Conservation (phyloP, 2,888 invertebrate species). For the Lycaena phlaeas region DNA sequence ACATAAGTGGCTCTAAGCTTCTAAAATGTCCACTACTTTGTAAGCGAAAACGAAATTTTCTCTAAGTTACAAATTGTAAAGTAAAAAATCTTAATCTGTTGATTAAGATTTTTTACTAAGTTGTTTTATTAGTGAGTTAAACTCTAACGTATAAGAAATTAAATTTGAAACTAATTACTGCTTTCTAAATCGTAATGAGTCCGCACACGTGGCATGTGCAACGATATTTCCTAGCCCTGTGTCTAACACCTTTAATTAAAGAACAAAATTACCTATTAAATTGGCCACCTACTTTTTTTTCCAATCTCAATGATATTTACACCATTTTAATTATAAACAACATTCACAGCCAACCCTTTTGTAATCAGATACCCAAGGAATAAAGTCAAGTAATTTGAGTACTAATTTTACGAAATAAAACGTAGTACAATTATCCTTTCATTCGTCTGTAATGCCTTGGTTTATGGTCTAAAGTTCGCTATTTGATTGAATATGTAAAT, state of each 20-base stretch:
- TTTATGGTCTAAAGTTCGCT: slow-evolving; percentile 10
- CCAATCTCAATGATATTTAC: slow-evolving; percentile 33
- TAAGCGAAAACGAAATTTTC: too few relatives aligned
- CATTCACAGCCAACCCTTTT: slow-evolving; percentile 27
- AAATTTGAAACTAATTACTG: too few relatives aligned
- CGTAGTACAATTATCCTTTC: slow-evolving; percentile 17
- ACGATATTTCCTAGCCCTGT: too few relatives aligned
- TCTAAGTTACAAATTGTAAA: too few relatives aligned
- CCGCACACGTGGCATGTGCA: too few relatives aligned
- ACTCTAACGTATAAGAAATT: too few relatives aligned
- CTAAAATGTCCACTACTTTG: too few relatives aligned
- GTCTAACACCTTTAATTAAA: slow-evolving; percentile 42
- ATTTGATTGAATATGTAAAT: slow-evolving; percentile 14
- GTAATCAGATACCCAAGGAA: slow-evolving; percentile 44
- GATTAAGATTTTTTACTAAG: too few relatives aligned
- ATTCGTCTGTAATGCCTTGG: background rate
- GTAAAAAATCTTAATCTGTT: too few relatives aligned
- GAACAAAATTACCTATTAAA: slow-evolving; percentile 33
- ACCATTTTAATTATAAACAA: slow-evolving; percentile 42
- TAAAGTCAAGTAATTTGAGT: slow-evolving; percentile 60
- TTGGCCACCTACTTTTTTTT: slow-evolving; percentile 30
- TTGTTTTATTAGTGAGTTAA: too few relatives aligned
- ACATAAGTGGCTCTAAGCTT: too few relatives aligned
- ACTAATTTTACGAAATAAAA: slow-evolving; percentile 39
- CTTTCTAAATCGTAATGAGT: too few relatives aligned